Evolutionary conservation across 2,888 invertebrate genomes (phyloP), one percentile per base, ranked within the genome.

Genomic region (Pristionchus japonicus): DNA sequence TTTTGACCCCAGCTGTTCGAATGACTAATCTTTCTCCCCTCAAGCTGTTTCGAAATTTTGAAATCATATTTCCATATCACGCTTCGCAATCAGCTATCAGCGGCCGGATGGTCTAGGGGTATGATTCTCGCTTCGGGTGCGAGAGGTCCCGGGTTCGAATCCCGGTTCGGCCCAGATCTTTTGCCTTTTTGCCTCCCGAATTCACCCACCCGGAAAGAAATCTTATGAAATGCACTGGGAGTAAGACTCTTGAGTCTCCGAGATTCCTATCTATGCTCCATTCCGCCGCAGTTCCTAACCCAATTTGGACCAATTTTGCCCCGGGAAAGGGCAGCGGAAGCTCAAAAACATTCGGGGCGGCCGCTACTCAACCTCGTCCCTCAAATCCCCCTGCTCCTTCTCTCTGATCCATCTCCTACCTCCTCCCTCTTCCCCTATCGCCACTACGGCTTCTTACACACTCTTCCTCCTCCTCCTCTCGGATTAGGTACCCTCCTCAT

Each of bases 71-170:
- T 47, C 77, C n/a, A n/a, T 47, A 47, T 77, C n/a, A 77, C 27
- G 37, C 37, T 34, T 11, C 11, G 17, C 23, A 7, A 31, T 15
- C 34, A 23, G 23, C 47, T 47, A 27, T 15, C 89, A 91, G 91
- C 74, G 92, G 92, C 92, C 91, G 90, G 90, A 91, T 93, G 92
- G 92, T 93, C 92, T 92, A 92, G 92, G 88, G 92, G 93, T 93
- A 92, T 93, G 93, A 93, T 93, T 93, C 93, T 93, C 93, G 93
- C 93, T 93, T 93, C 93, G 93, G 93, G 93, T 93, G 93, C 93
- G 93, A 93, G 93, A 93, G 93, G 93, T 93, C 93, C 93, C 93
- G 93, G 92, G 92, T 93, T 93, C 93, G 91, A 93, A 61, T 92
- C 92, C 92, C 92, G 91, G 92, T 91, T 92, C 90, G 91, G 92